Conservation (phyloP, 2,797 vertebrate genomes). For the Microhierax caerulescens region DNA sequence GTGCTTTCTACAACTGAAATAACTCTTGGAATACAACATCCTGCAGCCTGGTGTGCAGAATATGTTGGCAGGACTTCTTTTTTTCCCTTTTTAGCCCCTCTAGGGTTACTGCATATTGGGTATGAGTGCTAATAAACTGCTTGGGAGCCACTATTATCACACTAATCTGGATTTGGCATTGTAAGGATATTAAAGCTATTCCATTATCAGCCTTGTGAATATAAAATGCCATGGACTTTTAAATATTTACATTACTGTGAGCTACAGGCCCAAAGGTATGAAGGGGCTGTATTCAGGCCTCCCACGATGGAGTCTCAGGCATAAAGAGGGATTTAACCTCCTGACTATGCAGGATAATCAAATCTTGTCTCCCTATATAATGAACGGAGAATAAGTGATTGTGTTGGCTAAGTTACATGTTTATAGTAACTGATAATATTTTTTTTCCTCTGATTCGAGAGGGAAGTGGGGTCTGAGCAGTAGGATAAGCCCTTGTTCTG, state of each 20-base stretch:
- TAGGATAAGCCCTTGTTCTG: neutral
- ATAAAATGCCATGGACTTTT: conserved; percentile 1
- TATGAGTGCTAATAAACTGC: conserved; percentile 31
- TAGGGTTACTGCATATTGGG: neutral
- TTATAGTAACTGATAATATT: neutral
- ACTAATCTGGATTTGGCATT: conserved; percentile 56
- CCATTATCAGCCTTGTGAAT: conserved; percentile 38
- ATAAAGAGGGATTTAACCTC: conserved; percentile 8
- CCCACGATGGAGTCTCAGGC: neutral
- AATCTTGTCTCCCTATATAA: neutral
- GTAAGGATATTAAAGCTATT: conserved; percentile 31
- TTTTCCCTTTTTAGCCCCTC: neutral
- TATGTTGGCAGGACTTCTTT: neutral
- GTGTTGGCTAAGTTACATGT: neutral
- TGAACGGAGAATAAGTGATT: neutral
- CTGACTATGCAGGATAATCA: conserved; percentile 14
- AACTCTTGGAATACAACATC: conserved; percentile 10
- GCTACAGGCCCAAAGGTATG: neutral
- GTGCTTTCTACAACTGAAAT: neutral
- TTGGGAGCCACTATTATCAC: conserved; percentile 8
- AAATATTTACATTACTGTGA: conserved; percentile 52
- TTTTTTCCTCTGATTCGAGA: neutral
- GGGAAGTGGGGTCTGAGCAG: neutral
- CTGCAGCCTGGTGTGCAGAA: neutral
- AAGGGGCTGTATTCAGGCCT: conserved; percentile 1